Conservation (phyloP, 2,888 invertebrate genomes). For the Neoascia interrupta region DNA sequence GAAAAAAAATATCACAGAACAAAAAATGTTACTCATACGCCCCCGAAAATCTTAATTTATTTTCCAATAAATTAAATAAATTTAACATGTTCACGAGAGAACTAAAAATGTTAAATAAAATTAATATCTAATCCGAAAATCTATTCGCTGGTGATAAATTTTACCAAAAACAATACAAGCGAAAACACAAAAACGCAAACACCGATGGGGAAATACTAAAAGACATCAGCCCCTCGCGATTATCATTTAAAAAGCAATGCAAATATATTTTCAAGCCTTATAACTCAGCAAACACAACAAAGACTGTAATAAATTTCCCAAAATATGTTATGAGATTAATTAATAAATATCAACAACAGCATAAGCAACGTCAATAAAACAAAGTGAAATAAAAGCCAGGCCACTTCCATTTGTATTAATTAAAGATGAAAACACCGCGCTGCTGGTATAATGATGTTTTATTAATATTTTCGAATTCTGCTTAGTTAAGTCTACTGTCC, state of each 20-base stretch:
- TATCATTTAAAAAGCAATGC: constrained; percentile 36
- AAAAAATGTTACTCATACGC: constrained; percentile 43
- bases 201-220: too few relatives aligned
- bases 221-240: constrained; percentile 1
- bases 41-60: constrained; percentile 24
- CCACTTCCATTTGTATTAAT: constrained; percentile 32
- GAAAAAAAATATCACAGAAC: too few relatives aligned
- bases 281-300: constrained; percentile 1
- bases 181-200: not conserved
- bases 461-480: constrained; percentile 5
- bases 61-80: constrained; percentile 14
- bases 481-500: constrained; percentile 14
- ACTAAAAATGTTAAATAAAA: constrained; percentile 29
- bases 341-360: constrained; percentile 20
- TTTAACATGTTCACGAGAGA: constrained; percentile 14
- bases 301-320: constrained; percentile 26
- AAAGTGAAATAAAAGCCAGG: constrained; percentile 12
- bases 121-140: constrained; percentile 25
- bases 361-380: constrained; percentile 21
- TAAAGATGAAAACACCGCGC: constrained; percentile 19
- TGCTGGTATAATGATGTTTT: constrained; percentile 4
- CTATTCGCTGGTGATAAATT: constrained; percentile 28
- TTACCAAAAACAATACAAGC: not conserved
- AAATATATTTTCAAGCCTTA: constrained; percentile 6
- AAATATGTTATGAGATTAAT: constrained; percentile 23